Percentiles rank a stretch among this genome's conserved stretches.
Conservation (phyloP, 1,140 invertebrate genomes). For the Brachystomella parvula region DNA sequence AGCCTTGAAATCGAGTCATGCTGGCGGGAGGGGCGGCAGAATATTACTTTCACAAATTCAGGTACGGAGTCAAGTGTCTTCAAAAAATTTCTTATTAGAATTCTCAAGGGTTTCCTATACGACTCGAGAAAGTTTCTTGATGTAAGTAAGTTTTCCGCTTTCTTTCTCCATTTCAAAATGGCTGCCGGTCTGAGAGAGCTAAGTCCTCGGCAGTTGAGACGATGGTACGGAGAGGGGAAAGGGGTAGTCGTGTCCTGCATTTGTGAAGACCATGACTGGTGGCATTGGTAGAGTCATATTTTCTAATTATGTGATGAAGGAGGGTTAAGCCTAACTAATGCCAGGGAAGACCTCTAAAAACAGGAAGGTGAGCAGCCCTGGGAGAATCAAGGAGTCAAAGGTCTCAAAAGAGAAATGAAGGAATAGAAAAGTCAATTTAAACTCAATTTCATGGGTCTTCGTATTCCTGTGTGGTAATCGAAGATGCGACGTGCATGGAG, state of each 20-base stretch:
- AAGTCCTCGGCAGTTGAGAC: too few species aligned
- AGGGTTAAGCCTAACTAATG: background rate
- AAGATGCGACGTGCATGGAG: too few species aligned
- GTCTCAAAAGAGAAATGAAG: conserved; percentile 3
- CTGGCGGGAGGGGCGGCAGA: too few species aligned
- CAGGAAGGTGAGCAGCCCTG: background rate
- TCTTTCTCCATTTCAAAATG: background rate
- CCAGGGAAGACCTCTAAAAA: background rate
- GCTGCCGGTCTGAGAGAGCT: background rate
- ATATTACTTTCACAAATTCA: too few species aligned
- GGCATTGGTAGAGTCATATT: background rate
- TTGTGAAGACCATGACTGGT: background rate
- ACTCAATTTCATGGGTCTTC: conserved; percentile 1
- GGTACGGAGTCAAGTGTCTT: too few species aligned
- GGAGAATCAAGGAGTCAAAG: conserved; percentile 1
- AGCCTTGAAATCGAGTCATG: too few species aligned
- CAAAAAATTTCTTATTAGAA: too few species aligned
- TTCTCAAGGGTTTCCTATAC: too few species aligned
- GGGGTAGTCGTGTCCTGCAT: background rate
- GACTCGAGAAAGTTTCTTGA: background rate
- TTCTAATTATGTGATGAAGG: background rate
- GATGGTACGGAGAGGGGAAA: background rate
- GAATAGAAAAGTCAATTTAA: conserved; percentile 12
- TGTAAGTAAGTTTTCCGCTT: background rate
- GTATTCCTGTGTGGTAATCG: background rate